A percentile compares a stretch with the other conserved stretches of the same genome.
These are phyloP conservation scores for Xestia rhomboidea DNA, from an alignment of 2,888 invertebrate species.

Conservation along the genomic window DNA sequence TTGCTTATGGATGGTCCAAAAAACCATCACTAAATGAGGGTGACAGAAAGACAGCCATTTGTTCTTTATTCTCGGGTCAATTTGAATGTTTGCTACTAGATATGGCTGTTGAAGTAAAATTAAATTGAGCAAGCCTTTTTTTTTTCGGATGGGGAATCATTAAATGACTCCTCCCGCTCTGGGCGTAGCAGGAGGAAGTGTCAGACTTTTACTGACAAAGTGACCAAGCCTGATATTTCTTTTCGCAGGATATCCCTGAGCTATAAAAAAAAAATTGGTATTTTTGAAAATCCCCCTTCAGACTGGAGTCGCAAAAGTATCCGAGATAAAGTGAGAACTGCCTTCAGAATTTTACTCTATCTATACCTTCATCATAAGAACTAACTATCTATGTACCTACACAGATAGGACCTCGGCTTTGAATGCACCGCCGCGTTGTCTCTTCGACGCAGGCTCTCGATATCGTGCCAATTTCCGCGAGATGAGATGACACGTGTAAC, in stretches of 20 bases:
- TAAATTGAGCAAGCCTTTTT: background rate
- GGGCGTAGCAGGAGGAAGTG: no score
- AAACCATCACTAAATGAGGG: background rate
- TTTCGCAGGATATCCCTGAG: fast-evolving
- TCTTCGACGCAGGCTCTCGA: conserved; percentile 3
- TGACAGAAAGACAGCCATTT: background rate
- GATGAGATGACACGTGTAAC: conserved; percentile 4
- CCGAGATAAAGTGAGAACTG: background rate
- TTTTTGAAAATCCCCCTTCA: background rate
- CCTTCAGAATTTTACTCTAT: background rate
- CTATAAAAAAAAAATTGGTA: background rate
- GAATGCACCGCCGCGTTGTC: background rate
- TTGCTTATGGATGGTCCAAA: background rate
- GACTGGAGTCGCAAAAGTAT: background rate
- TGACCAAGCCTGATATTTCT: background rate
- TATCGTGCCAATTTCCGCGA: conserved; percentile 18
- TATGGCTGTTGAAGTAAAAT: background rate
- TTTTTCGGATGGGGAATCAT: no score
- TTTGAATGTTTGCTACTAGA: background rate
- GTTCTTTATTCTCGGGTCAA: background rate
- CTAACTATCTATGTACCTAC: background rate
- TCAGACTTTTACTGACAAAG: no score
- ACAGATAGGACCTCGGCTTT: background rate
- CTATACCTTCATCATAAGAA: background rate
- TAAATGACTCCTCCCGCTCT: no score